Conservation (phyloP, 1,140 invertebrate species). For the Drosophila subobscura region DNA sequence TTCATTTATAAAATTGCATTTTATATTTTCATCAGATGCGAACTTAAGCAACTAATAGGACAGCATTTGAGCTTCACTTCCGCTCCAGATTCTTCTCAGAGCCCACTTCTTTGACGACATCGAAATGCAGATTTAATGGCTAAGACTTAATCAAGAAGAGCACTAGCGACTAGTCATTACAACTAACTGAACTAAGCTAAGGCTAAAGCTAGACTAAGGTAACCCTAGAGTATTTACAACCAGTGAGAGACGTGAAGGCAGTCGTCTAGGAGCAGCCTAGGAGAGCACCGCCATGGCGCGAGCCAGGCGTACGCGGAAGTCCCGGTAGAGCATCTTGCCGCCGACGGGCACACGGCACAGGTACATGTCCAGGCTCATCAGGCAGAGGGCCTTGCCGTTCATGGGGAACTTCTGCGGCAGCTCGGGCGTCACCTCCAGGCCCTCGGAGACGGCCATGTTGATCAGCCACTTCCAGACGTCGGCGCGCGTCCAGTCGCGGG, state of each 20-base stretch:
- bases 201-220: background rate
- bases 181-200: conserved; percentile 40
- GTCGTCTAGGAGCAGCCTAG: conserved; percentile 18
- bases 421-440: conserved; percentile 84
- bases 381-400: conserved; percentile 91
- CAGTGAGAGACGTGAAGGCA: conserved; percentile 16
- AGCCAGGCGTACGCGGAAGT: conserved; percentile 82
- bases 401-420: conserved; percentile 87
- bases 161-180: conserved; percentile 64
- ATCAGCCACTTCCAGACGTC: conserved; percentile 88
- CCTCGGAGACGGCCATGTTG: conserved; percentile 86
- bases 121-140: conserved; percentile 61
- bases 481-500: conserved; percentile 87
- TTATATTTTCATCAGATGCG: conserved; percentile 70
- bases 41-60: conserved; percentile 73
- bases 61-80: conserved; percentile 56
- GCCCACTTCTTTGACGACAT: conserved; percentile 49
- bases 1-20: conserved; percentile 75
- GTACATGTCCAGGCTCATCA: conserved; percentile 91
- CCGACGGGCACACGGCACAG: conserved; percentile 87
- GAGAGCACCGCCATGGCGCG: conserved; percentile 75
- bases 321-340: conserved; percentile 87
- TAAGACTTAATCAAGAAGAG: conserved; percentile 55
- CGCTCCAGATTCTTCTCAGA: background rate
- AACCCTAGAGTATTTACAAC: conserved; percentile 64